Percentiles rank a stretch among this genome's conserved stretches.
phyloP scores from a whole-genome alignment of 2,113 vertebrate genomes.

The Plecotus auritus region DNA sequence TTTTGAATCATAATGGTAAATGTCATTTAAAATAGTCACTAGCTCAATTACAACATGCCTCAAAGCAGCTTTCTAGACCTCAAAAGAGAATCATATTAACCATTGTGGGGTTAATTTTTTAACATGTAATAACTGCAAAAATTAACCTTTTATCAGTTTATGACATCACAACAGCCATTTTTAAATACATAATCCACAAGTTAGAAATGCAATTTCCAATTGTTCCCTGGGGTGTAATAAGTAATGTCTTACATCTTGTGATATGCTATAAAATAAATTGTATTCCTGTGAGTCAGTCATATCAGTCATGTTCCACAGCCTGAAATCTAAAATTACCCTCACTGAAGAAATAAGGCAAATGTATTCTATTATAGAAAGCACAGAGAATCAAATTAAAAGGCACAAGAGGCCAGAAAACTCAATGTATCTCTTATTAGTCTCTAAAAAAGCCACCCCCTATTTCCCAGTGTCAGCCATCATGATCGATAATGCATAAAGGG shows the following conservation, averaged over 20 bases:
- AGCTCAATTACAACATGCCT: constrained; percentile 2
- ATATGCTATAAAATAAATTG: constrained; percentile 41
- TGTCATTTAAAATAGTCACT: constrained; percentile 38
- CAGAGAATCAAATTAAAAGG: constrained; percentile 30
- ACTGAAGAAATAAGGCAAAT: constrained; percentile 39
- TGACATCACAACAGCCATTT: constrained; percentile 11
- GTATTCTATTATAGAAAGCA: constrained; percentile 25
- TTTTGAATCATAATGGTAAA: constrained; percentile 23
- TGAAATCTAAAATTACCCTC: constrained; percentile 33
- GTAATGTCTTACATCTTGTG: constrained; percentile 22
- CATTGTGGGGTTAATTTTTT: constrained; percentile 23
- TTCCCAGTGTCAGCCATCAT: neutral
- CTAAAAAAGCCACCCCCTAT: neutral
- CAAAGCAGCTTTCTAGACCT: neutral
- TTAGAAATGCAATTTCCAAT: constrained; percentile 38
- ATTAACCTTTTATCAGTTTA: constrained; percentile 53
- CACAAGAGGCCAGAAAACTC: constrained; percentile 27
- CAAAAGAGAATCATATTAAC: neutral
- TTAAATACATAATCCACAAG: constrained; percentile 47
- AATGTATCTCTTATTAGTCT: neutral
- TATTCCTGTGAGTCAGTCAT: constrained; percentile 3
- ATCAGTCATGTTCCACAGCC: neutral
- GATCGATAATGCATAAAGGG: neutral
- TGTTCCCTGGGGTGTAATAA: constrained; percentile 30
- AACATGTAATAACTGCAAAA: constrained; percentile 20